These are phyloP conservation scores for Eilema griseolum DNA, from an alignment of 2,888 invertebrate genomes.

Conservation along the genomic window DNA sequence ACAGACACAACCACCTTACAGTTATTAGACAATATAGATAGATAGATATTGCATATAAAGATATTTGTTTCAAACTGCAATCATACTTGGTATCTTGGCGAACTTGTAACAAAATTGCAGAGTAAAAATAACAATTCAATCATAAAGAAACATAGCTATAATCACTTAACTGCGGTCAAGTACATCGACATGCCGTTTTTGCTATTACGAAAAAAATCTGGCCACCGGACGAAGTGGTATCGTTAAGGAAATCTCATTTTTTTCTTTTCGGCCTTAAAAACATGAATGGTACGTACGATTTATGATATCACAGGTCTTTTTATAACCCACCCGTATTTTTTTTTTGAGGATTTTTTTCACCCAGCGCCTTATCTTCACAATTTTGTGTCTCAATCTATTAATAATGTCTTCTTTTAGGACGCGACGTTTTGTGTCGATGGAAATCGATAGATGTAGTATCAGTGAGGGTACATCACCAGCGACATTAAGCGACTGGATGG, in stretches of 20 bases:
- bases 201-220: slow-evolving; percentile 67
- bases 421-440: slow-evolving; percentile 72
- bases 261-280: slow-evolving; percentile 68
- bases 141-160: slow-evolving; percentile 48
- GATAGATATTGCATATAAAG: background rate
- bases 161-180: slow-evolving; percentile 50
- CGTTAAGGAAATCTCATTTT: slow-evolving; percentile 84
- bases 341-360: slow-evolving; percentile 59
- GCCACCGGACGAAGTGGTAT: slow-evolving; percentile 82
- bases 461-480: slow-evolving; percentile 62
- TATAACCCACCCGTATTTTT: slow-evolving; percentile 77
- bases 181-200: slow-evolving; percentile 61
- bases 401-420: slow-evolving; percentile 82
- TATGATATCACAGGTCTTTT: slow-evolving; percentile 85
- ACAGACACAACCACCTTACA: too few species aligned
- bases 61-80: background rate
- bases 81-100: background rate
- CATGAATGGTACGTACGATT: slow-evolving; percentile 85
- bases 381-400: slow-evolving; percentile 86
- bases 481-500: slow-evolving; percentile 41
- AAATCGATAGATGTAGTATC: slow-evolving; percentile 68
- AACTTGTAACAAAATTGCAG: background rate
- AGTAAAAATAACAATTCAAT: slow-evolving; percentile 40
- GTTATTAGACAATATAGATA: too few species aligned
- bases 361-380: slow-evolving; percentile 75